A percentile compares a stretch with the other conserved stretches of the same genome.
Conservation (phyloP, 2,113 vertebrate species). For the Bubo bubo region DNA sequence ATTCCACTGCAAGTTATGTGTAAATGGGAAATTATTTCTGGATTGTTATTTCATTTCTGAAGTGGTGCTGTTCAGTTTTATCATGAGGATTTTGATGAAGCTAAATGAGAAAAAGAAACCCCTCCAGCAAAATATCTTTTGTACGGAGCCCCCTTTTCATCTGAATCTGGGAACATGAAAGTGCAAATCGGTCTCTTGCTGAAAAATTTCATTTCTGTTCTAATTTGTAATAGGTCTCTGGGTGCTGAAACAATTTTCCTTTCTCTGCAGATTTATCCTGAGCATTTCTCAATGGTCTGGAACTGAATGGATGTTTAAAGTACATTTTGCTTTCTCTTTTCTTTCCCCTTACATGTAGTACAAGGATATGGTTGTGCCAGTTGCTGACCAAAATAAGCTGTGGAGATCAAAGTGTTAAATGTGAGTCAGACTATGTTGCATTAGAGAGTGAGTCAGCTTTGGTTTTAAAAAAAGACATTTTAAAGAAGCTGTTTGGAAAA, state of each 20-base stretch:
- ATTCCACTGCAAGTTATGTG: background rate
- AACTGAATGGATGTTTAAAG: background rate
- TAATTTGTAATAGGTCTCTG: slow-evolving; percentile 12
- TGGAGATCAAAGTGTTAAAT: slow-evolving; percentile 57
- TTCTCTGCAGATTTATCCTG: slow-evolving; percentile 9
- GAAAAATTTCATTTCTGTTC: slow-evolving; percentile 46
- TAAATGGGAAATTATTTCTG: background rate
- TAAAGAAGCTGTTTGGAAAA: slow-evolving; percentile 67
- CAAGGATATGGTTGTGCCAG: background rate
- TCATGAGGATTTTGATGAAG: slow-evolving; percentile 2
- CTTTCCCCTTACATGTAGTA: background rate
- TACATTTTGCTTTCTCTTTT: background rate
- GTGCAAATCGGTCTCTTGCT: slow-evolving; percentile 13
- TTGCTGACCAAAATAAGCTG: background rate
- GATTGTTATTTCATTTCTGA: background rate
- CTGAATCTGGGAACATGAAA: slow-evolving; percentile 1
- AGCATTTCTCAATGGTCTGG: background rate
- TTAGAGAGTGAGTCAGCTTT: slow-evolving; percentile 71
- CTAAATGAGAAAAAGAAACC: slow-evolving; percentile 36
- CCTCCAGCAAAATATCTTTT: background rate
- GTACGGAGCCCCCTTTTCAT: background rate
- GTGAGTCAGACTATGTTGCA: slow-evolving; percentile 71
- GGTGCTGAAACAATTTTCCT: slow-evolving; percentile 3
- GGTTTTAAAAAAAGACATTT: slow-evolving; percentile 20
- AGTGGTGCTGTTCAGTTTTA: background rate